Evolutionary conservation across 2,113 vertebrate genomes (phyloP).

Genomic region (Boulengeromyrus knoepffleri): DNA sequence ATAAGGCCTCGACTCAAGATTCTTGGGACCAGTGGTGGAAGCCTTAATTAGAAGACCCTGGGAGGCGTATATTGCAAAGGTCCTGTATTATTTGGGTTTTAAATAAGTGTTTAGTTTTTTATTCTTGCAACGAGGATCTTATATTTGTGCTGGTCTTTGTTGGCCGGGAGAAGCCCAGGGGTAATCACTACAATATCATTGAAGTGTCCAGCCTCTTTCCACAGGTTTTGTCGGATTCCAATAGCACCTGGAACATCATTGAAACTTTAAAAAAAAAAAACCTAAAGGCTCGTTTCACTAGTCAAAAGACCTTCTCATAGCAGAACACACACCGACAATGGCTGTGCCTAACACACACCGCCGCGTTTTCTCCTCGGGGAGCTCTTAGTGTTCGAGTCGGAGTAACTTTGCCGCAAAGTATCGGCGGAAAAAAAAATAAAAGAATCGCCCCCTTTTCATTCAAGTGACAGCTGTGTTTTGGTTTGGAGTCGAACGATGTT

Average conservation of each 20-base stretch:
- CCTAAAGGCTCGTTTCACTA: conserved; percentile 59
- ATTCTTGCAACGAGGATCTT: conserved; percentile 73
- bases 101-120: conserved; percentile 78
- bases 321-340: conserved; percentile 70
- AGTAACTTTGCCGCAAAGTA: conserved; percentile 49
- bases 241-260: conserved; percentile 75
- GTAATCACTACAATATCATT: conserved; percentile 65
- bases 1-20: conserved; percentile 63
- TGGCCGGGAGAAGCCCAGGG: conserved; percentile 58
- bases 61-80: conserved; percentile 60
- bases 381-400: conserved; percentile 63
- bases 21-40: conserved; percentile 66
- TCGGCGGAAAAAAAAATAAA: conserved; percentile 44
- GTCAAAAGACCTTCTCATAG: conserved; percentile 59
- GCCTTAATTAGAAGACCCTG: conserved; percentile 68
- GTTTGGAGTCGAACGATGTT: conserved; percentile 61
- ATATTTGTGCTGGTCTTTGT: conserved; percentile 75
- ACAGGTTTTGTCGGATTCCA: conserved; percentile 56
- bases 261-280: conserved; percentile 61
- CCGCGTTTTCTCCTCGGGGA: conserved; percentile 47
- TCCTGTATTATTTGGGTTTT: conserved; percentile 65
- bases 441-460: conserved; percentile 51
- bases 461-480: conserved; percentile 63
- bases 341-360: conserved; percentile 68
- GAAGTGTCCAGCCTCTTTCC: conserved; percentile 64